phyloP scores from a whole-genome alignment of 2,797 vertebrate genomes.

The Arctocebus calabarensis region DNA sequence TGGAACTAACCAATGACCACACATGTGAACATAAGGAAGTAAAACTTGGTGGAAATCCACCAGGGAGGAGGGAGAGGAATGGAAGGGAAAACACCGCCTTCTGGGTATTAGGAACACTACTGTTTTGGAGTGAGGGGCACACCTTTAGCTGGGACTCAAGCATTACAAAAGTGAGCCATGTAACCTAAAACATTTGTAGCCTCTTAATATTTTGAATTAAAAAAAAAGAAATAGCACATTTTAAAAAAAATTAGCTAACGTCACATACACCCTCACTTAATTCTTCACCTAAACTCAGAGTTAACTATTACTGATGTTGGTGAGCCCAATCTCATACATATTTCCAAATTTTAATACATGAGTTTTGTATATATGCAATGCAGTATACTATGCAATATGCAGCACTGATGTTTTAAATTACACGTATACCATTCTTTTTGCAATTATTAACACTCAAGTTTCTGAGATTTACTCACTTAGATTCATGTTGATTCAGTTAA shows the following conservation, averaged over 20 bases:
- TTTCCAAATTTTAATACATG: not conserved
- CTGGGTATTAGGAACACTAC: too few relatives aligned
- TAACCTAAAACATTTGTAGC: too few relatives aligned
- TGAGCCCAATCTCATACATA: not conserved
- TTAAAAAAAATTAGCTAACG: not conserved
- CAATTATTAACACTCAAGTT: not conserved
- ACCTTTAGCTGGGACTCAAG: too few relatives aligned
- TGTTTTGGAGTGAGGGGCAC: too few relatives aligned
- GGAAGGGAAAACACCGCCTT: too few relatives aligned
- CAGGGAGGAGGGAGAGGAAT: too few relatives aligned
- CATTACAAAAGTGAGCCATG: too few relatives aligned
- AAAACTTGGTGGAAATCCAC: too few relatives aligned
- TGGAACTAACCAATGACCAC: too few relatives aligned
- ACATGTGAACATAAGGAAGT: too few relatives aligned
- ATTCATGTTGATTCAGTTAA: not conserved
- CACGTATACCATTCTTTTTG: not conserved
- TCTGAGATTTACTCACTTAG: not conserved
- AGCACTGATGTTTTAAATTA: not conserved
- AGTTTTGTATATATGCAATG: not conserved
- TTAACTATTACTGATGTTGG: not conserved
- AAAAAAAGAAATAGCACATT: too few relatives aligned
- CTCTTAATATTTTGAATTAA: too few relatives aligned
- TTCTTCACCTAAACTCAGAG: not conserved
- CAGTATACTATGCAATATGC: not conserved
- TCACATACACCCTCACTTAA: rapidly evolving